phyloP scores from a whole-genome alignment of 2,113 vertebrate genomes.

The Campylomormyrus numenius region DNA sequence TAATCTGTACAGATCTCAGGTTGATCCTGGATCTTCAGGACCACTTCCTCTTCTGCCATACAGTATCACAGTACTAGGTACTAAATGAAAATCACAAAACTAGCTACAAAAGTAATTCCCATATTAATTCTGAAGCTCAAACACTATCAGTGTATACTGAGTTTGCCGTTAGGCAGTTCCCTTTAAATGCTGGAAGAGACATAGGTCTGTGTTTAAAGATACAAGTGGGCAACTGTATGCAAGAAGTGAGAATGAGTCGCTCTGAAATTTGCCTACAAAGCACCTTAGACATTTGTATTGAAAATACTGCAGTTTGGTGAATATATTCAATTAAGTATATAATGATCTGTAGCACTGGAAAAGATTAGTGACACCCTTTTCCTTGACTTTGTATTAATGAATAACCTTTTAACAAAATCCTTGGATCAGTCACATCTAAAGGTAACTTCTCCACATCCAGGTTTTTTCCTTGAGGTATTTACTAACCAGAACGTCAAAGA shows the following conservation, averaged over 20 bases:
- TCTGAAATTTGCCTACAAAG: not conserved
- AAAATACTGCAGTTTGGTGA: not conserved
- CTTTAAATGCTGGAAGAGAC: not conserved
- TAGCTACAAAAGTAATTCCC: not conserved
- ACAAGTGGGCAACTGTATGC: not conserved
- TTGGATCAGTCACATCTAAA: not conserved
- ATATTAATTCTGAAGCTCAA: not conserved
- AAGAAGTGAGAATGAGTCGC: not conserved
- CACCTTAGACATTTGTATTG: not conserved
- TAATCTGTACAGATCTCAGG: not conserved
- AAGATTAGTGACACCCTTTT: not conserved
- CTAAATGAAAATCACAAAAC: not conserved
- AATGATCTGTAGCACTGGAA: not conserved
- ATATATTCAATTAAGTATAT: not conserved
- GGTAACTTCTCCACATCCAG: not conserved
- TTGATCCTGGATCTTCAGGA: not conserved
- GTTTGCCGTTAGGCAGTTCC: not conserved
- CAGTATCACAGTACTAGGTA: not conserved
- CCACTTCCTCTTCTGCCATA: not conserved
- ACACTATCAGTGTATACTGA: not conserved
- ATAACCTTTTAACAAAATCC: not conserved
- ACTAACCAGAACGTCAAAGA: constrained; percentile 8
- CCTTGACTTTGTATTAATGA: not conserved
- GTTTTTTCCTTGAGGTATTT: not conserved
- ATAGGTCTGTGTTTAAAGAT: not conserved